These are phyloP conservation scores for Arctia plantaginis DNA, from an alignment of 2,888 invertebrate genomes.

Conservation along the genomic window DNA sequence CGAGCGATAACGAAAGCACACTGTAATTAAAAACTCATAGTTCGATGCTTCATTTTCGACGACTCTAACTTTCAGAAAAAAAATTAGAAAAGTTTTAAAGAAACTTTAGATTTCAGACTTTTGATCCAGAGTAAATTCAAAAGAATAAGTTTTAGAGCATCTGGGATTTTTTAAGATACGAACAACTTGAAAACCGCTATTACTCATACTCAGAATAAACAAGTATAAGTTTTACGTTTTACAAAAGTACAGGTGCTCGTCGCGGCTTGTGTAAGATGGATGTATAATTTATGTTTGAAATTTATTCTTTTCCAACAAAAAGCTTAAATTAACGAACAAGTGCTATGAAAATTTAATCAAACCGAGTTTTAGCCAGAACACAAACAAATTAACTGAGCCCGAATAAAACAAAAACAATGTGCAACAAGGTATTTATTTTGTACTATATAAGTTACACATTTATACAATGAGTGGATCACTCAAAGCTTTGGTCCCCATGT, in stretches of 20 bases:
- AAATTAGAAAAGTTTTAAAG: background rate
- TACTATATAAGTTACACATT: too few species aligned
- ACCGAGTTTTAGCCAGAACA: too few species aligned
- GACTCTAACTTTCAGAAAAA: constrained; percentile 1
- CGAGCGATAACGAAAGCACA: constrained; percentile 42
- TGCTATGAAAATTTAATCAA: background rate
- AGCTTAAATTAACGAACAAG: background rate
- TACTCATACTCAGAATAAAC: background rate
- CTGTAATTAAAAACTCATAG: constrained; percentile 51
- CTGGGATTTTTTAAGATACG: background rate
- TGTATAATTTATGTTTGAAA: background rate
- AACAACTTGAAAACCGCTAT: background rate
- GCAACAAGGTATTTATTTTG: too few species aligned
- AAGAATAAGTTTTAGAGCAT: background rate
- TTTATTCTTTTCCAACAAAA: background rate
- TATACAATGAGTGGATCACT: too few species aligned
- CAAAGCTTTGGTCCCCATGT: too few species aligned
- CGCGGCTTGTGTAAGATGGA: too few species aligned
- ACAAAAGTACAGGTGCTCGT: too few species aligned
- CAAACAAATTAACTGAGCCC: too few species aligned
- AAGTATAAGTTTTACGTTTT: background rate
- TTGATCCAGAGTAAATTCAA: background rate
- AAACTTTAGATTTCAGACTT: background rate
- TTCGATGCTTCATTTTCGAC: constrained; percentile 10
- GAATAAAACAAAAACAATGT: too few species aligned